phyloP scores from a whole-genome alignment of 2,888 invertebrate species.

The Epirrhoe alternata region DNA sequence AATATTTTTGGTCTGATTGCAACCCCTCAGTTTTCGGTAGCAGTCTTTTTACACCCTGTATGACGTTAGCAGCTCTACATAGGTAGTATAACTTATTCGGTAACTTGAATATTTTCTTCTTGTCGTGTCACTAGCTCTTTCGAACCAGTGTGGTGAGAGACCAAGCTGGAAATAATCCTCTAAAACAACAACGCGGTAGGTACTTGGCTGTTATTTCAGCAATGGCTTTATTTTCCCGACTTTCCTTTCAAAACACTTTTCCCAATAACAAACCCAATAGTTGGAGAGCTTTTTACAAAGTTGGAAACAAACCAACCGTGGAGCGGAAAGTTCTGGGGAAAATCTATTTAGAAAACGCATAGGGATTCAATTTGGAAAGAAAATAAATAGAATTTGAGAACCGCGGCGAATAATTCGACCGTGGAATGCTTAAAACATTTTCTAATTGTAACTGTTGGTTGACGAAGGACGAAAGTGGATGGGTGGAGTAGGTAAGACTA shows the following conservation, averaged over 20 bases:
- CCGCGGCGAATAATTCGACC: background rate
- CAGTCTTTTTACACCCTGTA: no score
- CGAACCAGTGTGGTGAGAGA: no score
- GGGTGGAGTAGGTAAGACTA: background rate
- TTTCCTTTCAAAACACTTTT: constrained; percentile 25
- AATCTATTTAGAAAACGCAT: constrained; percentile 37
- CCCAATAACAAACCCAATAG: constrained; percentile 25
- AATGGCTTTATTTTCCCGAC: constrained; percentile 21
- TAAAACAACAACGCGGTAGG: background rate
- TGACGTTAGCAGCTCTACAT: no score
- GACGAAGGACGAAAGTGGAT: no score
- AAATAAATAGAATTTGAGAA: constrained; percentile 25
- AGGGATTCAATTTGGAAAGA: constrained; percentile 39
- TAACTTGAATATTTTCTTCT: no score
- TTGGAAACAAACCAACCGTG: constrained; percentile 37
- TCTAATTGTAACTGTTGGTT: no score
- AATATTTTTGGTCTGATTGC: no score
- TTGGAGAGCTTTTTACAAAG: constrained; percentile 34
- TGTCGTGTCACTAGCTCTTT: no score
- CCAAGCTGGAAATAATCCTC: no score
- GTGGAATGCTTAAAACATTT: background rate
- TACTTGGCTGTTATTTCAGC: constrained; percentile 1
- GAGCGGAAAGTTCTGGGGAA: constrained; percentile 21
- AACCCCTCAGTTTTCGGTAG: no score
- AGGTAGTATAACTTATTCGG: no score